Evolutionary conservation across 2,797 vertebrate genomes (phyloP).

Genomic region (Aythya fuligula): DNA sequence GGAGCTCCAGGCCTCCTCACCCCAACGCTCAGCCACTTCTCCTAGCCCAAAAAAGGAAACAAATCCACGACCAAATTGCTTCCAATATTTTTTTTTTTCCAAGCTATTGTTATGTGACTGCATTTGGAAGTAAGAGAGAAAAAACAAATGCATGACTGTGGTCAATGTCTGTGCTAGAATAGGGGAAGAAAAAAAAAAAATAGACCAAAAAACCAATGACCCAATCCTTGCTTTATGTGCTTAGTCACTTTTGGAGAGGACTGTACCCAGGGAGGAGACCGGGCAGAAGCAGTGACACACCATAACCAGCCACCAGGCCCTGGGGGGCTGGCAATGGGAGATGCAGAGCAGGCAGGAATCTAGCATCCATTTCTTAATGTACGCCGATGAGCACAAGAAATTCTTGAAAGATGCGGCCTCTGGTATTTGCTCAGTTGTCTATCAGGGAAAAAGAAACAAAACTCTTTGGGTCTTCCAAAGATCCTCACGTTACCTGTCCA

Average conservation of each 20-base stretch:
- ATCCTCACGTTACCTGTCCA: neutral
- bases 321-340: neutral
- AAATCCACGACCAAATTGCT: constrained; percentile 38
- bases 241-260: constrained; percentile 49
- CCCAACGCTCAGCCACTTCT: neutral
- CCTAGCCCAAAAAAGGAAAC: constrained; percentile 65
- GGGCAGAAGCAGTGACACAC: neutral
- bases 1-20: neutral
- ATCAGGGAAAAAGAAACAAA: neutral
- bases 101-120: constrained; percentile 66
- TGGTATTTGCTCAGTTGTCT: neutral
- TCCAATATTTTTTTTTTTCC: constrained; percentile 18
- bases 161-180: constrained; percentile 20
- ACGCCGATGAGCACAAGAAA: neutral
- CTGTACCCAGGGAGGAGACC: neutral
- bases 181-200: neutral
- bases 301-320: neutral
- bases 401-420: neutral
- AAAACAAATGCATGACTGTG: constrained; percentile 59
- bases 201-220: neutral
- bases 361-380: neutral
- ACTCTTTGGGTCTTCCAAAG: neutral
- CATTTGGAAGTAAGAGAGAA: constrained; percentile 47
- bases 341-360: neutral
- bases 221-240: neutral